Evolutionary conservation across 2,797 vertebrate species (phyloP).

Genomic region (Tapera naevia): DNA sequence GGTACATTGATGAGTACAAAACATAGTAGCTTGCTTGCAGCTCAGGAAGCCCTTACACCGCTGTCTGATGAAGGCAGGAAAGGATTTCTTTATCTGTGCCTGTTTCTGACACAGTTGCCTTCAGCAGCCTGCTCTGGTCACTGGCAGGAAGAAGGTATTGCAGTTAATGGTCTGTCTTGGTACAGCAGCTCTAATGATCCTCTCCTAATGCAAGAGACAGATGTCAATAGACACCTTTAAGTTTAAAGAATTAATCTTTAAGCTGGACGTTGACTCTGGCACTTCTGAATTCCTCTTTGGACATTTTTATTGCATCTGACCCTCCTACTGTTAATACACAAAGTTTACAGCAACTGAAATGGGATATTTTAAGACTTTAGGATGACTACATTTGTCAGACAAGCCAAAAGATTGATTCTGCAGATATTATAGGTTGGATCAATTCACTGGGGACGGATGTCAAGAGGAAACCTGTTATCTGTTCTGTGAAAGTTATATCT

Average conservation of each 20-base stretch:
- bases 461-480: slow-evolving; percentile 39
- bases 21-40: not conserved
- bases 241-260: not conserved
- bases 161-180: not conserved
- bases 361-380: not conserved
- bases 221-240: not conserved
- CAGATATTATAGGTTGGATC: not conserved
- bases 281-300: not conserved
- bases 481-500: slow-evolving; percentile 9
- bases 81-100: not conserved
- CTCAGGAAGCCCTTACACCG: slow-evolving; percentile 23
- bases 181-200: not conserved
- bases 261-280: not conserved
- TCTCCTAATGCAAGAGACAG: not conserved
- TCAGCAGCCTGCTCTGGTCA: not conserved
- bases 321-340: not conserved
- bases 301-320: not conserved
- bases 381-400: not conserved
- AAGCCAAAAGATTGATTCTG: not conserved
- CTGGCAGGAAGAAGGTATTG: not conserved
- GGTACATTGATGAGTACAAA: slow-evolving; percentile 9
- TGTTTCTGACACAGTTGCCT: not conserved
- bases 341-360: not conserved
- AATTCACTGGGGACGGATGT: not conserved
- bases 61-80: slow-evolving; percentile 40